These are phyloP conservation scores for Mayetiola destructor DNA, from an alignment of 2,888 invertebrate species.

Conservation along the genomic window DNA sequence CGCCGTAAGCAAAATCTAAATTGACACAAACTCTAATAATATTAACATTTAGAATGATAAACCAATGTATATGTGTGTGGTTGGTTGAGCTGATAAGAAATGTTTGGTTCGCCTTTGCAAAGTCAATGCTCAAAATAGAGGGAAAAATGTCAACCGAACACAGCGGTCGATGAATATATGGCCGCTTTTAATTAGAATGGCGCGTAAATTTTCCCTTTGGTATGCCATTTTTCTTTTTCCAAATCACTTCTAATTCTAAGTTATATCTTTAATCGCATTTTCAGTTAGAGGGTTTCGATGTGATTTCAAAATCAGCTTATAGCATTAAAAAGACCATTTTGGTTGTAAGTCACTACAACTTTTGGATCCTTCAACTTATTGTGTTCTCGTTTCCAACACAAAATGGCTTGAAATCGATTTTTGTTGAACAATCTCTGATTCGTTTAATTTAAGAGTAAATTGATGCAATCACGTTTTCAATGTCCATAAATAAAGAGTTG, in stretches of 20 bases:
- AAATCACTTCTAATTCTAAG: slow-evolving; percentile 5
- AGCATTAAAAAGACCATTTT: neutral
- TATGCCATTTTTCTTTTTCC: neutral
- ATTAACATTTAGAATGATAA: too few species aligned
- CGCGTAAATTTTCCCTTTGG: neutral
- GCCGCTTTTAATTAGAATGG: slow-evolving; percentile 12
- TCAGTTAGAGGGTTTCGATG: neutral
- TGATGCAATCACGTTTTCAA: too few species aligned
- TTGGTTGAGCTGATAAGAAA: neutral
- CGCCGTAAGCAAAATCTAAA: too few species aligned
- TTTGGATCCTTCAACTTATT: too few species aligned
- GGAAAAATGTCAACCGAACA: neutral
- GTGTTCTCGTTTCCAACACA: too few species aligned
- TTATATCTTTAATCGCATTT: slow-evolving; percentile 10
- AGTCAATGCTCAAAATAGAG: neutral
- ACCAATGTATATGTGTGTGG: neutral
- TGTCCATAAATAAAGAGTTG: too few species aligned
- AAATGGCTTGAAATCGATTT: too few species aligned
- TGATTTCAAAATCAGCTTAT: slow-evolving; percentile 4
- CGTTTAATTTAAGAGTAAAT: too few species aligned
- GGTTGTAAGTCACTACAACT: too few species aligned
- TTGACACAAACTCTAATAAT: too few species aligned
- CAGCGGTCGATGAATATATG: neutral
- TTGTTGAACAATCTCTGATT: too few species aligned
- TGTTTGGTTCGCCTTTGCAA: neutral